phyloP scores from a whole-genome alignment of 2,888 invertebrate species.

The Aplocera efformata region DNA sequence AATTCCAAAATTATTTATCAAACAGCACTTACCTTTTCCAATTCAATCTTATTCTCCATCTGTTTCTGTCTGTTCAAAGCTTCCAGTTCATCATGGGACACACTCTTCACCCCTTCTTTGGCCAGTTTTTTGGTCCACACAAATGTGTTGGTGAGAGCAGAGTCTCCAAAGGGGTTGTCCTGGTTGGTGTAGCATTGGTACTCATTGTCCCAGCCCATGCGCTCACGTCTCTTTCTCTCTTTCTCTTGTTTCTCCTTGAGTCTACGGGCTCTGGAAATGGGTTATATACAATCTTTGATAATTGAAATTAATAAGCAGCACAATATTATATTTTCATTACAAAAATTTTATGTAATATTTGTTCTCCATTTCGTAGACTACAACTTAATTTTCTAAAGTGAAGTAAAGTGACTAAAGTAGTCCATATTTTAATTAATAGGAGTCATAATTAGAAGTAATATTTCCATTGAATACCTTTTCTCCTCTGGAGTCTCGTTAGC shows the following conservation, averaged over 20 bases:
- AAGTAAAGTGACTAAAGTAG: too few species aligned
- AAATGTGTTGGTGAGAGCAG: constrained; percentile 95
- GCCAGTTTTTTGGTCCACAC: constrained; percentile 98
- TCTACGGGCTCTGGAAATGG: constrained; percentile 81
- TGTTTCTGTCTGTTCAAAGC: constrained; percentile 91
- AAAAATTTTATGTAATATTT: too few species aligned
- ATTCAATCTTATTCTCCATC: constrained; percentile 93
- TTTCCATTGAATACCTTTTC: constrained; percentile 78
- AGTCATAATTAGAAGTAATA: too few species aligned
- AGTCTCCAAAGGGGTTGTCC: constrained; percentile 99
- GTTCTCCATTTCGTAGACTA: too few species aligned
- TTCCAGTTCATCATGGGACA: constrained; percentile 90
- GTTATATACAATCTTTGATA: too few species aligned
- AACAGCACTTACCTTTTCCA: constrained; percentile 88
- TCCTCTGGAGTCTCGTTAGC: constrained; percentile 97
- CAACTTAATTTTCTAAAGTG: neutral
- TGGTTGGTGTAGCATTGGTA: constrained; percentile 98
- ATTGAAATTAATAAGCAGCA: too few species aligned
- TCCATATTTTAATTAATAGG: too few species aligned
- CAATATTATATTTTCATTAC: too few species aligned
- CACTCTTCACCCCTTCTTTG: constrained; percentile 92
- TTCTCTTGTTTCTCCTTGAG: constrained; percentile 95
- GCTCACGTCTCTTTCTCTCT: constrained; percentile 90
- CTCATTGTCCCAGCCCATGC: constrained; percentile 99
- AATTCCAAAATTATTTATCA: too few species aligned